These are phyloP conservation scores for Bombus confusus DNA, from an alignment of 1,140 invertebrate species.

Conservation along the genomic window DNA sequence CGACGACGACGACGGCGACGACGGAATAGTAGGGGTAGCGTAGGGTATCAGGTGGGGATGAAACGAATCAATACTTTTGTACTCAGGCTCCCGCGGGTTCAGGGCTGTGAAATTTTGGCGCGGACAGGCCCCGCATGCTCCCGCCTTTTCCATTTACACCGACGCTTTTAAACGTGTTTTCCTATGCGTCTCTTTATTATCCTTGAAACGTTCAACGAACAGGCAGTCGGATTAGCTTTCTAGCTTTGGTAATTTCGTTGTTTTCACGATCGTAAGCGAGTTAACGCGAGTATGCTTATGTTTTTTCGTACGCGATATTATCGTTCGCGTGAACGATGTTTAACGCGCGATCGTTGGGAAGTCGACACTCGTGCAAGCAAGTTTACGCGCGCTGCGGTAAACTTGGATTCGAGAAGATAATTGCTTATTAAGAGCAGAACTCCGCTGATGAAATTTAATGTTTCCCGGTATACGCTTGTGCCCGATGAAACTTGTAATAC, in stretches of 20 bases:
- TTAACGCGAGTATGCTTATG: not conserved
- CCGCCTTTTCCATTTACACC: not conserved
- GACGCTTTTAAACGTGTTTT: not conserved
- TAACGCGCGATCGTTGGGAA: not conserved
- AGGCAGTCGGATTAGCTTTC: not conserved
- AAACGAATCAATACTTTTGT: conserved; percentile 73
- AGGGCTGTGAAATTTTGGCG: conserved; percentile 67
- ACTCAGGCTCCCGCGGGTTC: conserved; percentile 67
- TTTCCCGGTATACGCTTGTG: not conserved
- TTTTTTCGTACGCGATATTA: not conserved
- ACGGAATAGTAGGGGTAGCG: conserved; percentile 49
- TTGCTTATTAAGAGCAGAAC: conserved; percentile 48
- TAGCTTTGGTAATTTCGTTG: not conserved
- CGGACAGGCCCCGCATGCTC: conserved; percentile 29
- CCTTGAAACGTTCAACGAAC: not conserved
- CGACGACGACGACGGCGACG: conserved; percentile 24
- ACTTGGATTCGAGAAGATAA: conserved; percentile 49
- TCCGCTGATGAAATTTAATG: conserved; percentile 46
- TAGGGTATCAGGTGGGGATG: conserved; percentile 38
- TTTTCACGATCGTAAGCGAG: not conserved
- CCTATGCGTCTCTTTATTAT: no score
- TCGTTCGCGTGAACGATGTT: not conserved
- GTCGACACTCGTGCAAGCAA: not conserved
- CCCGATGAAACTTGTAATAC: conserved; percentile 10
- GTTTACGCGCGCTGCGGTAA: conserved; percentile 42